Evolutionary conservation across 2,888 invertebrate genomes (phyloP), one percentile per base, ranked within the genome.

Genomic region (Endomychus coccineus): DNA sequence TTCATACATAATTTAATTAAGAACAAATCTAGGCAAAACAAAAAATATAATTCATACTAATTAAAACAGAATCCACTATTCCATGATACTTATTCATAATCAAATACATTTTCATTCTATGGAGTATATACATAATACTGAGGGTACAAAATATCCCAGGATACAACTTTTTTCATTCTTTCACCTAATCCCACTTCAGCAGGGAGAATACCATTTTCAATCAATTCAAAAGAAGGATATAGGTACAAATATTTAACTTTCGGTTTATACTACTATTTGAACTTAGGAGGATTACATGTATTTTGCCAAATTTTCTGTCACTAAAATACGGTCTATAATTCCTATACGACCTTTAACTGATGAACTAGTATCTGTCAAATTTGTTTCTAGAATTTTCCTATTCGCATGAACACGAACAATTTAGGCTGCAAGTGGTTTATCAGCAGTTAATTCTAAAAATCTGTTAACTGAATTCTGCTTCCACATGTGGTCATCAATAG

Each of bases 111-210:
- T n/a, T n/a, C n/a, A n/a, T n/a, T n/a, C n/a, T n/a, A n/a, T n/a
- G n/a, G n/a, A n/a, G n/a, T n/a, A n/a, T 31, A 37, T 27, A 21
- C 9, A 23, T 38, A 38, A 2, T 21, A 22, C 9, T 34, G 23
- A 10, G 38, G 33, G 11, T 31, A 38, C 3, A 38, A 21, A 10
- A 38, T 29, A 38, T 38, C 38, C 33, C 33, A 33, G 10, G 28
- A 19, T 12, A 38, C 25, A 23, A 27, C 19, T 13, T 33, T 9
- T 15, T 33, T 27, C 14, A 38, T 16, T 15, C 27, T 21, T 15
- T 38, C 23, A 9, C 28, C 28, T 4, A 28, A 9, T 10, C 9
- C 6, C 6, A 28, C 16, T 5, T 22, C 4, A 4, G 34, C 17
- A 24, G 39, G 39, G n/a, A 27, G 24, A 4, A 24, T 11, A 21